These are phyloP conservation scores for Oophaga sylvatica DNA, from an alignment of 2,797 vertebrate genomes.

Conservation along the genomic window DNA sequence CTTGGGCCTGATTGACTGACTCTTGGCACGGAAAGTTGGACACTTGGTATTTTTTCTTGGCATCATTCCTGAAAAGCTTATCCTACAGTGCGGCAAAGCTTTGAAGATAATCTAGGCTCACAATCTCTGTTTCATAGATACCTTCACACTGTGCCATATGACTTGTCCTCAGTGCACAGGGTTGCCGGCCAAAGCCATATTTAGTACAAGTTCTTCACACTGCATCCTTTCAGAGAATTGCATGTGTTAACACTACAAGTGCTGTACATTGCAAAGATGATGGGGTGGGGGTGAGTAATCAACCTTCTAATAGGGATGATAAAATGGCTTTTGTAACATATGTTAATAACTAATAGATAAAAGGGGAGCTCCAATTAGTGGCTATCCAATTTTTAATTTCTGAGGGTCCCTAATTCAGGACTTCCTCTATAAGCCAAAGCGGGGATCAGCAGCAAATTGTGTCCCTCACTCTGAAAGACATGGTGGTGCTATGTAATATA, in stretches of 20 bases:
- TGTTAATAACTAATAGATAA: background rate
- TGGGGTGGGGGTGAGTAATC: background rate
- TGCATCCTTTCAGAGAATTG: slow-evolving; percentile 21
- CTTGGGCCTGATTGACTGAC: slow-evolving; percentile 35
- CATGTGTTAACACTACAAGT: slow-evolving; percentile 24
- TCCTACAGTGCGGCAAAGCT: slow-evolving; percentile 44
- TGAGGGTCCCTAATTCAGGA: background rate
- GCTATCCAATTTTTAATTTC: background rate
- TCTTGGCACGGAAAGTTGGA: slow-evolving; percentile 46
- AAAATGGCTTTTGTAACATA: background rate
- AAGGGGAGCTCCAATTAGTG: background rate
- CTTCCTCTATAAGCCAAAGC: background rate
- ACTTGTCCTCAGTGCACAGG: slow-evolving; percentile 35
- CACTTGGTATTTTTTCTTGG: slow-evolving; percentile 52
- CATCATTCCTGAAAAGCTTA: slow-evolving; percentile 44
- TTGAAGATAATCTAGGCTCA: slow-evolving; percentile 61
- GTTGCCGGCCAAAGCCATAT: slow-evolving; percentile 46
- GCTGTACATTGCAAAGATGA: background rate
- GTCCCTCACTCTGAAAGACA: background rate
- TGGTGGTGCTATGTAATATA: background rate
- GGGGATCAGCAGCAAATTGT: background rate
- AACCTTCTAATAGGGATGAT: background rate
- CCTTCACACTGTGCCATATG: slow-evolving; percentile 50
- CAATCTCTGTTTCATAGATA: slow-evolving; percentile 54
- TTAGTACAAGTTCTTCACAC: slow-evolving; percentile 40